Evolutionary conservation across 2,797 vertebrate species (phyloP), one percentile per base, ranked within the genome.

Genomic region (Fratercula arctica): DNA sequence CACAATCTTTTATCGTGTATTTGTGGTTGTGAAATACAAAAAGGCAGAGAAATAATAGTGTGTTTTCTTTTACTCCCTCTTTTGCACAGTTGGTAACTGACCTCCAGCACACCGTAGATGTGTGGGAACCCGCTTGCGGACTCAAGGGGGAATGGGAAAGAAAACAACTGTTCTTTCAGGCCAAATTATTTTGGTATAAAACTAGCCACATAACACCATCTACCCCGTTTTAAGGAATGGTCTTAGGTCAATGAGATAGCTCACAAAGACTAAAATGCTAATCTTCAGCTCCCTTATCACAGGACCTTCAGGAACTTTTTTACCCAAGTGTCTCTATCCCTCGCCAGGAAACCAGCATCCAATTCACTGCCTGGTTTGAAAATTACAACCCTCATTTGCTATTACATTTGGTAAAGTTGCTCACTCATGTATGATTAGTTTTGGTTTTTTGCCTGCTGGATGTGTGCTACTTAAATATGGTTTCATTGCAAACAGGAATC

Each of bases 401-500:
- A 3, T 56, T 43, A 28, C 35, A 19, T 83, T 83, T 4, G 3
- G 9, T 88, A 60, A 86, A 83, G n/a, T 66, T 72, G 81, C 61
- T 69, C 41, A 59, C 17, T 59, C 8, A 46, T 0, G 0, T 79
- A 63, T 11, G 14, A 77, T 56, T 50, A 57, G 3, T 43, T 89
- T 78, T 85, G 16, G 9, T 57, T 64, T 74, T 87, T 84, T 16
- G 5, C 33, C 37, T 86, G 45, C 29, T 64, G 66, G 15, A 51
- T 31, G 3, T 51, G 11, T 51, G 28, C 29, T 48, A 29, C 37
- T 79, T 90, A 79, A 69, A 81, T 56, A 31, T 45, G n/a, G 39
- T 77, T 94, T 95, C 46, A 54, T 25, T 91, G 78, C 45, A 73
- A 90, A 79, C 25, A 90, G 14, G 35, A 81, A 64, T 76, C 11